Evolutionary conservation across 2,797 vertebrate species (phyloP).

Genomic region (Harpagifer antarcticus): DNA sequence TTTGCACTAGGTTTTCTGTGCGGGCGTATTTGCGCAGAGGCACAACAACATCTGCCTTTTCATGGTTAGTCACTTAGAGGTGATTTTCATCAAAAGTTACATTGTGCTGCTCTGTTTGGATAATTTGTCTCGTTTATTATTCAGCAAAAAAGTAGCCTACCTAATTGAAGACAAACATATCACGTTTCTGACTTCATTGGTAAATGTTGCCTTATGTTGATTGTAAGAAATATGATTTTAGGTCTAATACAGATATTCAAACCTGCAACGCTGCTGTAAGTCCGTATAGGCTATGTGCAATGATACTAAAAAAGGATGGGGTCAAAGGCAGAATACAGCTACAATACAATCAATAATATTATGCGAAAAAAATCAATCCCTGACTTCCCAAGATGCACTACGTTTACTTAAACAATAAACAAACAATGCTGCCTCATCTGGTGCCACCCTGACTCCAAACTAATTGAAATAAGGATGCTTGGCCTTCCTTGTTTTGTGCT

Average conservation of each 20-base stretch:
- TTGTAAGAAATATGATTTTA: not conserved
- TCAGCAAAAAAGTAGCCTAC: not conserved
- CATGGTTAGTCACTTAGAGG: not conserved
- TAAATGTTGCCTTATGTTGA: not conserved
- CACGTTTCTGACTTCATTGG: not conserved
- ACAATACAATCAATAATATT: not conserved
- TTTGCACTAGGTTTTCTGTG: not conserved
- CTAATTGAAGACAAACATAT: not conserved
- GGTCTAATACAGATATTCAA: not conserved
- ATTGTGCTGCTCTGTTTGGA: not conserved
- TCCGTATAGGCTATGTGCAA: not conserved
- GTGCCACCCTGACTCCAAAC: not conserved
- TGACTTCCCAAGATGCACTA: conserved; percentile 2
- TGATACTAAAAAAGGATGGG: not conserved
- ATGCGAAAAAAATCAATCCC: not conserved
- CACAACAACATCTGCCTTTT: not conserved
- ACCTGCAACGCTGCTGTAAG: not conserved
- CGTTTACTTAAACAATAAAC: not conserved
- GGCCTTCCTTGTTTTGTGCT: not conserved
- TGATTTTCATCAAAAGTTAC: not conserved
- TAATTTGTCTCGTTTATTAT: not conserved
- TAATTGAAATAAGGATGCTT: not conserved
- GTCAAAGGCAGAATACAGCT: too few relatives aligned
- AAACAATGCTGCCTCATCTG: not conserved
- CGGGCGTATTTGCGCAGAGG: not conserved